Conservation (phyloP, 1,140 invertebrate species). For the Diabrotica undecimpunctata region DNA sequence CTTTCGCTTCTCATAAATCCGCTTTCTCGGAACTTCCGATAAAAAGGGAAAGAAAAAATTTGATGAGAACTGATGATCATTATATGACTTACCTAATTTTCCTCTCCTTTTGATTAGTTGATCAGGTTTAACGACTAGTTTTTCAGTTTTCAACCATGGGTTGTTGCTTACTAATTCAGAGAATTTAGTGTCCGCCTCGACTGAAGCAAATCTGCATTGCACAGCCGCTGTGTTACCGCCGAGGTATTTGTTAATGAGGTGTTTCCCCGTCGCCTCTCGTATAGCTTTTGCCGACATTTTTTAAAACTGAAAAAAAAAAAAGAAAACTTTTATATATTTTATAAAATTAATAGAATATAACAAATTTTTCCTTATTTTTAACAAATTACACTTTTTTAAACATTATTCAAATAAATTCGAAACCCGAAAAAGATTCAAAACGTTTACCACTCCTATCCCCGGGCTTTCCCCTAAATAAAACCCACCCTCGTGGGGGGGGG, state of each 20-base stretch:
- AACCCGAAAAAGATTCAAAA: too few relatives aligned
- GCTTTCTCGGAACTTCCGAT: too few relatives aligned
- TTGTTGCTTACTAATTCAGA: slow-evolving; percentile 68
- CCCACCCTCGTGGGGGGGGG: too few relatives aligned
- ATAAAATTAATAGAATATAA: too few relatives aligned
- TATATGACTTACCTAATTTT: slow-evolving; percentile 70
- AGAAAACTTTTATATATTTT: not conserved
- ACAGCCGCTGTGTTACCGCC: slow-evolving; percentile 61
- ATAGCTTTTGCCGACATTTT: slow-evolving; percentile 98
- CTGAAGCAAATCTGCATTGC: slow-evolving; percentile 77
- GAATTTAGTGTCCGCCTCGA: slow-evolving; percentile 79
- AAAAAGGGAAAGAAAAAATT: too few relatives aligned
- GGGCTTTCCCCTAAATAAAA: too few relatives aligned
- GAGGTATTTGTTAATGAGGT: slow-evolving; percentile 85
- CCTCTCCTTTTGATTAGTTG: slow-evolving; percentile 97
- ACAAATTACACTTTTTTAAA: too few relatives aligned
- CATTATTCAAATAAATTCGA: too few relatives aligned
- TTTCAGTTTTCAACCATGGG: slow-evolving; percentile 83
- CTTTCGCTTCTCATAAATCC: too few relatives aligned
- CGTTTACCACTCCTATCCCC: too few relatives aligned
- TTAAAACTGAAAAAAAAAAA: slow-evolving; percentile 7
- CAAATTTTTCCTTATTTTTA: too few relatives aligned
- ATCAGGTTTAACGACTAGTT: slow-evolving; percentile 96
- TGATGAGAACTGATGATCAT: too few relatives aligned
- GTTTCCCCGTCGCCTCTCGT: slow-evolving; percentile 92